Evolutionary conservation across 2,797 vertebrate genomes (phyloP), one percentile per base, ranked within the genome.

Genomic region (Lepus townsendii): DNA sequence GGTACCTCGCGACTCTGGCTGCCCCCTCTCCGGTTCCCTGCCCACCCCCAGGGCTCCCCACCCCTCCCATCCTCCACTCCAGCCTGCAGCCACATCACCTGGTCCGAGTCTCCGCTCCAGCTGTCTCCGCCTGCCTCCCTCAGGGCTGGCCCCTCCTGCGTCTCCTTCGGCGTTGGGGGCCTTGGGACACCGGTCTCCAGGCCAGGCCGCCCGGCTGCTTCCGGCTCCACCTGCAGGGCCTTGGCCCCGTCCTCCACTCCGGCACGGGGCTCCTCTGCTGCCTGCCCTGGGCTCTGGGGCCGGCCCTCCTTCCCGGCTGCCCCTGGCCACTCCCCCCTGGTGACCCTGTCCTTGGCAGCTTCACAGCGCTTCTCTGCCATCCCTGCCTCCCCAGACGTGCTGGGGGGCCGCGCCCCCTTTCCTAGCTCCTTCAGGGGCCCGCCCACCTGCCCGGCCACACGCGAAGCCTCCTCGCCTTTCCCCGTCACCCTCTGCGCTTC

Each of bases 401-500:
- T 60, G 63, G 17, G 76, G n/a, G 69, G 62, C 4, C 50, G 68
- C 11, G 11, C 27, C 24, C 0, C 27, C n/a, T 82, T 30, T 32
- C 13, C 30, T 0, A 3, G 14, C 86, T 38, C 24, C 12, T 27
- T 32, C 7, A 6, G 42, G 14, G 50, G 9, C 47, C 13, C 97
- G 4, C 83, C 93, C 7, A 98, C 98, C 72, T 98, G 97, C 8
- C 97, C 98, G 35, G 97, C 97, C 92, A 84, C 95, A 52, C 97
- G 96, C 32, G 96, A 82, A 76, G 97, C 95, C 32, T 75, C 95
- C 47, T 80, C 89, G 5, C 2, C 79, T 78, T n/a, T 32, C 35
- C 50, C 66, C 30, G 83, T 83, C 54, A 77, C 47, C 24, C 94
- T 62, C 54, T 85, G 88, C 76, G 1, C 57, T 8, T 7, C 50